Evolutionary conservation across 1,140 invertebrate genomes (phyloP).

Genomic region (Sitobion miscanthi): DNA sequence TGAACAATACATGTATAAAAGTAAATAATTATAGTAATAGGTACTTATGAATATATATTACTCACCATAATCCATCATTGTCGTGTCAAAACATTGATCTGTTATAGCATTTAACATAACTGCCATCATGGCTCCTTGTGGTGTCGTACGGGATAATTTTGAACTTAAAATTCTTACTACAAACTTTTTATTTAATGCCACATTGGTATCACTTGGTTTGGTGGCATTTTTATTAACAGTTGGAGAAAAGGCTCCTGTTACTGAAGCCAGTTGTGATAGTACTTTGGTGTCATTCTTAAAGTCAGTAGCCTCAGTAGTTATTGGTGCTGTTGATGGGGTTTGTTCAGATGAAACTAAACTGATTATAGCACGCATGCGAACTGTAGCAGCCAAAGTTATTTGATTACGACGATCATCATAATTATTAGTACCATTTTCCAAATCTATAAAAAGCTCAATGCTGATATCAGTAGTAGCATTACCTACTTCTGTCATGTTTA

Average conservation of each 20-base stretch:
- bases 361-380: not conserved
- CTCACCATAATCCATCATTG: constrained; percentile 30
- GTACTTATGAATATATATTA: not conserved
- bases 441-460: not conserved
- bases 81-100: not conserved
- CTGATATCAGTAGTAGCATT: not conserved
- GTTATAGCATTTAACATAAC: not conserved
- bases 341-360: not conserved
- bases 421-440: not conserved
- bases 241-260: not conserved
- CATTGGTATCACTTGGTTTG: not conserved
- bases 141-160: not conserved
- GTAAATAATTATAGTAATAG: no score
- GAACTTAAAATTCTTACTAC: not conserved
- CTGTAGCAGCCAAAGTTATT: not conserved
- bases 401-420: not conserved
- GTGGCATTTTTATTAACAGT: not conserved
- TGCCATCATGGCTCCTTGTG: not conserved
- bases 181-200: not conserved
- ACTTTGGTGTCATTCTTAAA: not conserved
- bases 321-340: not conserved
- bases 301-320: not conserved
- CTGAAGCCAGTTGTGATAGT: not conserved
- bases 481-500: not conserved
- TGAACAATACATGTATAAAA: not conserved